Percentiles rank a stretch among this genome's conserved stretches.
Evolutionary conservation across 2,888 invertebrate genomes (phyloP).

Genomic region (Sturmia bella): DNA sequence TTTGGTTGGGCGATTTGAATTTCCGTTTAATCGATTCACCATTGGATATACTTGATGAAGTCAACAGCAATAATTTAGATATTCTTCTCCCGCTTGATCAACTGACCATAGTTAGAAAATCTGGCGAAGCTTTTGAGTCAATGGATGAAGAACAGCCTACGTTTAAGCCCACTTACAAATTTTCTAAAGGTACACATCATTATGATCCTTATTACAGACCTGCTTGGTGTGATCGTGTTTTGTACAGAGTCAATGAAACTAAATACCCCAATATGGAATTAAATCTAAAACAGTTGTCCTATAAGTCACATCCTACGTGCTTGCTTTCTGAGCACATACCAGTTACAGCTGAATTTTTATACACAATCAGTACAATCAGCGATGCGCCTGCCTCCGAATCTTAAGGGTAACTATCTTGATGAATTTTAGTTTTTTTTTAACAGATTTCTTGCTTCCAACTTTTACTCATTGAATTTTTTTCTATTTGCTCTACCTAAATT

Average conservation of each 20-base stretch:
- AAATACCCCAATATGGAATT: conserved; percentile 91
- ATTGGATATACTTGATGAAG: conserved; percentile 86
- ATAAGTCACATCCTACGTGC: conserved; percentile 90
- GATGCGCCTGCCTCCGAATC: conserved; percentile 62
- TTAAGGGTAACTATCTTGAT: conserved; percentile 75
- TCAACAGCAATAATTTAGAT: conserved; percentile 86
- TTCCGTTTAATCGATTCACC: conserved; percentile 88
- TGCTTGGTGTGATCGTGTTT: conserved; percentile 96
- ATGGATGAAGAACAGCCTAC: conserved; percentile 87
- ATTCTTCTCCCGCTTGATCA: conserved; percentile 89
- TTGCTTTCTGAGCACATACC: conserved; percentile 96
- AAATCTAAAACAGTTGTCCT: conserved; percentile 87
- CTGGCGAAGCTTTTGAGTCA: conserved; percentile 91
- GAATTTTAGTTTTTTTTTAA: conserved; percentile 71
- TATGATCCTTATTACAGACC: conserved; percentile 94
- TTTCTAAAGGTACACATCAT: conserved; percentile 87
- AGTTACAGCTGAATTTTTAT: conserved; percentile 88
- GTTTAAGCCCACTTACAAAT: conserved; percentile 95
- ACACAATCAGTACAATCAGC: conserved; percentile 73
- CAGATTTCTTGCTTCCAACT: conserved; percentile 59
- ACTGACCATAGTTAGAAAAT: conserved; percentile 86
- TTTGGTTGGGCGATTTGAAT: conserved; percentile 96
- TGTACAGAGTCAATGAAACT: conserved; percentile 91
- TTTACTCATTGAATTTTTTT: conserved; percentile 69
- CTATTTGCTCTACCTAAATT: conserved; percentile 72